Percentiles rank a stretch among this genome's conserved stretches.
phyloP scores from a whole-genome alignment of 2,888 invertebrate genomes.

The Drosophila austrosaltans region DNA sequence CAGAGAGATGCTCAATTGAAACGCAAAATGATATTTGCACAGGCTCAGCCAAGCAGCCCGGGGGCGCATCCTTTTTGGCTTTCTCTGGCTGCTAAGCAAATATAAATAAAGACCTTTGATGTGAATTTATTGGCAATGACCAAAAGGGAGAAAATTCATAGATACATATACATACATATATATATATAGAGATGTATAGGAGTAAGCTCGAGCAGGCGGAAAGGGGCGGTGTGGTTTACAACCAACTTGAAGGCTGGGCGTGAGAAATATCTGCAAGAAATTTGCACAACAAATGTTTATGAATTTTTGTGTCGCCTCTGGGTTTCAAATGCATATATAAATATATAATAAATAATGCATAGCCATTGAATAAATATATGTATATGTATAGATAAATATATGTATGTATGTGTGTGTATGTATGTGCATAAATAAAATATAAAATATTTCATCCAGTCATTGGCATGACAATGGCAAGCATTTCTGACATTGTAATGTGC shows the following conservation, averaged over 20 bases:
- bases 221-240: neutral
- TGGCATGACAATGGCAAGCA: constrained; percentile 17
- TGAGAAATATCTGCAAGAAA: constrained; percentile 70
- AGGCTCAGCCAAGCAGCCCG: constrained; percentile 56
- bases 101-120: constrained; percentile 79
- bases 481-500: constrained; percentile 43
- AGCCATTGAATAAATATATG: constrained; percentile 34
- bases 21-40: constrained; percentile 80
- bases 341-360: constrained; percentile 49
- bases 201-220: constrained; percentile 4
- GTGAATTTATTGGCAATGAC: constrained; percentile 76
- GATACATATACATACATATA: too few species aligned
- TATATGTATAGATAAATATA: constrained; percentile 52
- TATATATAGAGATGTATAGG: neutral
- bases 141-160: constrained; percentile 25
- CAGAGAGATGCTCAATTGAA: constrained; percentile 71
- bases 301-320: constrained; percentile 60
- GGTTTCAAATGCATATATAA: constrained; percentile 62
- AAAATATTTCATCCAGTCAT: constrained; percentile 38
- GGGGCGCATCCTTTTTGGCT: constrained; percentile 73
- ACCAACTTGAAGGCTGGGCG: constrained; percentile 45
- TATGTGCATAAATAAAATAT: constrained; percentile 65
- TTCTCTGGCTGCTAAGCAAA: constrained; percentile 74
- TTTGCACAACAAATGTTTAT: constrained; percentile 83
- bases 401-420: constrained; percentile 47